Base-by-base conservation (phyloP, 2,113 vertebrate genomes). In the Agelaius phoeniceus region DNA sequence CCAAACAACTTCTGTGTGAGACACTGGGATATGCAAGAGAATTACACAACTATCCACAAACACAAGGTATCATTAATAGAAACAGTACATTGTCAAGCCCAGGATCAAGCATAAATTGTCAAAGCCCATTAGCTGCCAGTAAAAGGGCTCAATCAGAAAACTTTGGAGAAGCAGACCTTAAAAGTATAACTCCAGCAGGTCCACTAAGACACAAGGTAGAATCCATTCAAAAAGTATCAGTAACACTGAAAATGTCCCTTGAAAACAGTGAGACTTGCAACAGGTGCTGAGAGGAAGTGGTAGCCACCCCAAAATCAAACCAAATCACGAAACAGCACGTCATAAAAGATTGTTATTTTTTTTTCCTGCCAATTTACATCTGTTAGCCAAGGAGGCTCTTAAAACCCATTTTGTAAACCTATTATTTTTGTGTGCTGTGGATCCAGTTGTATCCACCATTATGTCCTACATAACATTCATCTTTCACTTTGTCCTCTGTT, bases 291-390 rank as follows among this genome's bases (percentile, higher is more conserved):
- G 51, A 72, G 12, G 21, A 89, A 81, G 10, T 23, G 69, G 16
- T 43, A 93, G 80, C 16, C 2, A 55, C 2, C 17, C 39, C 27
- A n/a, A 43, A 80, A 78, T 13, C 19, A 41, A 41, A 78, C 3
- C 27, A 90, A 92, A 48, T 31, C 15, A 43, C 0, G 0, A 11
- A 73, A 46, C 1, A 87, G 6, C 5, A n/a, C 6, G 4, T 4
- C 28, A 71, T 23, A 52, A 80, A 62, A 71, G 8, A 39, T 0
- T 1, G 9, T 2, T 11, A 12, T 59, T 10, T 10, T 9, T 73
- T 63, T 62, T 58, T 57, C 14, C 33, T 35, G 35, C 11, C 12
- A 71, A 52, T 43, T 88, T 48, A 74, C 16, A 20, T 23, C 58
- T 58, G 35, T n/a, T 75, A 72, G 13, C 8, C 49, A 43, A 82